Evolutionary conservation across 2,113 vertebrate species (phyloP), one percentile per base, ranked within the genome.

Genomic region (Pluvianellus socialis): DNA sequence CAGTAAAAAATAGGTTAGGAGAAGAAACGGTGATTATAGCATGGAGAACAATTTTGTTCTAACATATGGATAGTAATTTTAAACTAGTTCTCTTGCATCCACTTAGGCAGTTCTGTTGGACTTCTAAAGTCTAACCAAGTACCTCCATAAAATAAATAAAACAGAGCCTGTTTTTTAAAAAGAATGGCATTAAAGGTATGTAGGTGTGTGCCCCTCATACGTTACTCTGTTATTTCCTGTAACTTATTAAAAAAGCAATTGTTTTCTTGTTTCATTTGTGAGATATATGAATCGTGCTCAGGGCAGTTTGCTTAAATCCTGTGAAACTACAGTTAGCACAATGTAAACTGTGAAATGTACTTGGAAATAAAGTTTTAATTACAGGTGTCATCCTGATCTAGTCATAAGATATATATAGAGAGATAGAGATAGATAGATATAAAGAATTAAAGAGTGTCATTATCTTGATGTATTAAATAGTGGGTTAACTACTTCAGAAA

Each of bases 321-420:
- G 67, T 80, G 94, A 96, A 83, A n/a, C 80, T 72, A 16, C 88
- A 91, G 90, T 83, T 59, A 71, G 67, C 35, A 38, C 84, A 32
- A 7, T 74, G 66, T 87, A 96, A 96, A 85, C 95, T 94, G 92
- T 65, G 77, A 96, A 89, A 32, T 62, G 9, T 86, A 86, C 92
- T 94, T 86, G 73, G 90, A 97, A 97, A 94, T 90, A 77, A 94
- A 68, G 14, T 73, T 97, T 94, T 93, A 89, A 94, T 95, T 95
- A 58, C 38, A 74, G 61, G 16, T 83, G 74, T 92, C 65, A 71
- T 85, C 72, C 79, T 86, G 56, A 68, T 72, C 40, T 90, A 85
- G 71, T 94, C 42, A 49, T 59, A 89, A 90, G n/a, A 55, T 35
- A 49, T 5, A 81, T 33, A 49, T 27, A 88, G 27, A 67, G 27